A percentile compares a stretch with the other conserved stretches of the same genome.
phyloP scores from a whole-genome alignment of 2,797 vertebrate species.

The Chelmon rostratus region DNA sequence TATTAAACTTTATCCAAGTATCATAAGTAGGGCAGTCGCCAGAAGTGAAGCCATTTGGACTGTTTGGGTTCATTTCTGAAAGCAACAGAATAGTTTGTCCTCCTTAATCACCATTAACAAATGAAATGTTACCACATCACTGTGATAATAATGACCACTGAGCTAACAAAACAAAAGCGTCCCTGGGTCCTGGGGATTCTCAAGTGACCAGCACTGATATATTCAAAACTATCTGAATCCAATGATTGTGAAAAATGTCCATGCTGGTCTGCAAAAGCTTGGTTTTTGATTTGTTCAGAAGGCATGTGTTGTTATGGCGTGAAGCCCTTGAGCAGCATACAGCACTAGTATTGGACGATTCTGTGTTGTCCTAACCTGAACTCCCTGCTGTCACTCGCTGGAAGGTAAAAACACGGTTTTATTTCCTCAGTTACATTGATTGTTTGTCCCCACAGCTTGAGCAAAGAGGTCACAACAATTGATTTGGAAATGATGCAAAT shows the following conservation, averaged over 20 bases:
- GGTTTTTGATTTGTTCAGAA: background rate
- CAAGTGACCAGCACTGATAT: background rate
- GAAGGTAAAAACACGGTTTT: background rate
- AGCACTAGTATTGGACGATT: background rate
- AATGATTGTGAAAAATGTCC: background rate
- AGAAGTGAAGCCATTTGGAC: background rate
- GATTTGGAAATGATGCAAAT: conserved; percentile 44
- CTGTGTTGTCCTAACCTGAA: conserved; percentile 32
- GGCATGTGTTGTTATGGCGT: background rate
- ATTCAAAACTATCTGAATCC: background rate
- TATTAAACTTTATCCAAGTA: conserved; percentile 36
- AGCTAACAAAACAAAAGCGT: background rate
- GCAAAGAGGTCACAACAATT: conserved; percentile 13
- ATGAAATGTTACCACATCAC: background rate
- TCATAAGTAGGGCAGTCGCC: conserved; percentile 20
- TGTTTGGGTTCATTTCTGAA: background rate
- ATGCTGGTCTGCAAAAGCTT: background rate
- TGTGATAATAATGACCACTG: background rate
- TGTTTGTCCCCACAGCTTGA: conserved; percentile 18
- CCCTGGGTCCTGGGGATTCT: background rate
- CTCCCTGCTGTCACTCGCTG: background rate
- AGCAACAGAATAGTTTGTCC: background rate
- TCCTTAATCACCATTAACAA: background rate
- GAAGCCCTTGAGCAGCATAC: background rate
- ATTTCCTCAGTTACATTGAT: conserved; percentile 41